These are phyloP conservation scores for Tuberolachnus salignus DNA, from an alignment of 2,888 invertebrate species.

Conservation along the genomic window DNA sequence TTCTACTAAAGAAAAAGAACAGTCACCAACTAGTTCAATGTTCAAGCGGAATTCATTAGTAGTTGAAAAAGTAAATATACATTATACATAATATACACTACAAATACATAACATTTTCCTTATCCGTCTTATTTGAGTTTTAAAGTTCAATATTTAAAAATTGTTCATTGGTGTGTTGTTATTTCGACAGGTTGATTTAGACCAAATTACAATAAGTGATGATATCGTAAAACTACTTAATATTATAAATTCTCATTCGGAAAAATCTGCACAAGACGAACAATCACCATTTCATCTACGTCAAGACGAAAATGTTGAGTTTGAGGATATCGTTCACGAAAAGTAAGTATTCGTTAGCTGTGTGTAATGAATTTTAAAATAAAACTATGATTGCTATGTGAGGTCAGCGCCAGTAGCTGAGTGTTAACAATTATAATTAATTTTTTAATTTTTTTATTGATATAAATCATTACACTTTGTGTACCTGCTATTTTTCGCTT, in stretches of 20 bases:
- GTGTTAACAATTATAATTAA: too few species aligned
- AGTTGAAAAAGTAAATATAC: slow-evolving; percentile 44
- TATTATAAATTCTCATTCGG: slow-evolving; percentile 30
- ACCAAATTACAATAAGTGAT: slow-evolving; percentile 50
- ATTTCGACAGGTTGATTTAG: slow-evolving; percentile 37
- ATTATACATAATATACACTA: not conserved
- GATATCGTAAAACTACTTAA: slow-evolving; percentile 50
- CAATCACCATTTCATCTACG: slow-evolving; percentile 48
- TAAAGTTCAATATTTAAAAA: too few species aligned
- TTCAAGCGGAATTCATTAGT: slow-evolving; percentile 12
- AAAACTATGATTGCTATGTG: too few species aligned
- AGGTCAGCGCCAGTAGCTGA: too few species aligned
- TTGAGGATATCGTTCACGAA: slow-evolving; percentile 39
- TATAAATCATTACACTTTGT: too few species aligned
- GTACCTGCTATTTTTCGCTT: too few species aligned
- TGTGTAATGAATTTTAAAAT: too few species aligned
- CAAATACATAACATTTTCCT: too few species aligned
- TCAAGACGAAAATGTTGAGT: slow-evolving; percentile 11
- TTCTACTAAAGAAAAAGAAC: slow-evolving; percentile 37
- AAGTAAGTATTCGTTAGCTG: slow-evolving; percentile 15
- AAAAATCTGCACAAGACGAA: slow-evolving; percentile 27
- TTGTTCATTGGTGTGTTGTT: not conserved
- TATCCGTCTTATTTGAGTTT: too few species aligned
- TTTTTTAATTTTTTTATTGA: too few species aligned
- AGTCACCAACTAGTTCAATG: not conserved